These are phyloP conservation scores for Paralinhomoeus sp. DNA, from an alignment of 2,888 invertebrate species.

Conservation along the genomic window DNA sequence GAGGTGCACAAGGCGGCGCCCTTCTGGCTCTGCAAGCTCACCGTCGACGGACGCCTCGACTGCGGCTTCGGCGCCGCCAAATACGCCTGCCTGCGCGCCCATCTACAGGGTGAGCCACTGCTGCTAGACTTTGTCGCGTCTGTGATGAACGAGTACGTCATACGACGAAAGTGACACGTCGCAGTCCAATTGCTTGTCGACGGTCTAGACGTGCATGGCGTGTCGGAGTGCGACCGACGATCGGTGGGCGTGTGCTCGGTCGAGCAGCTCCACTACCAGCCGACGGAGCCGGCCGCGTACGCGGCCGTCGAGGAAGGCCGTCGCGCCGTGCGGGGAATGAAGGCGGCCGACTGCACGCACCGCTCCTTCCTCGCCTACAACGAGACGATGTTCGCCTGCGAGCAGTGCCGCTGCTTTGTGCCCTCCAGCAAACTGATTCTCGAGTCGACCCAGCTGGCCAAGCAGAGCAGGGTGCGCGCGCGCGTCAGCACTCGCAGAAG, in stretches of 20 bases:
- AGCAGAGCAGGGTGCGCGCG: background rate
- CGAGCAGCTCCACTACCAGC: constrained; percentile 4
- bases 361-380: constrained; percentile 5
- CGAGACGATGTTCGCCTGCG: constrained; percentile 2
- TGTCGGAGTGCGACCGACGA: background rate
- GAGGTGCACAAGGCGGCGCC: background rate
- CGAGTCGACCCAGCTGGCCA: background rate
- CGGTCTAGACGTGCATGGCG: too few relatives aligned
- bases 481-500: too few relatives aligned
- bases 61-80: constrained; percentile 1
- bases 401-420: constrained; percentile 1
- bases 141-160: too few relatives aligned
- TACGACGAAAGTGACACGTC: too few relatives aligned
- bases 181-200: background rate
- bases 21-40: constrained; percentile 3
- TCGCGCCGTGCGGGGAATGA: too few relatives aligned
- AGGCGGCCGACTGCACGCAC: constrained; percentile 3
- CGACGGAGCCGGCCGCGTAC: background rate
- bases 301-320: too few relatives aligned
- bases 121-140: too few relatives aligned
- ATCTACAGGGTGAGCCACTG: background rate
- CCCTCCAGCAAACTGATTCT: constrained; percentile 3
- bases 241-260: background rate
- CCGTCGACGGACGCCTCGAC: too few relatives aligned
- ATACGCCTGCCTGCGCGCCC: background rate